A percentile compares a stretch with the other conserved stretches of the same genome.
These are phyloP conservation scores for Drosophila tristis DNA, from an alignment of 1,140 invertebrate species.

Conservation along the genomic window DNA sequence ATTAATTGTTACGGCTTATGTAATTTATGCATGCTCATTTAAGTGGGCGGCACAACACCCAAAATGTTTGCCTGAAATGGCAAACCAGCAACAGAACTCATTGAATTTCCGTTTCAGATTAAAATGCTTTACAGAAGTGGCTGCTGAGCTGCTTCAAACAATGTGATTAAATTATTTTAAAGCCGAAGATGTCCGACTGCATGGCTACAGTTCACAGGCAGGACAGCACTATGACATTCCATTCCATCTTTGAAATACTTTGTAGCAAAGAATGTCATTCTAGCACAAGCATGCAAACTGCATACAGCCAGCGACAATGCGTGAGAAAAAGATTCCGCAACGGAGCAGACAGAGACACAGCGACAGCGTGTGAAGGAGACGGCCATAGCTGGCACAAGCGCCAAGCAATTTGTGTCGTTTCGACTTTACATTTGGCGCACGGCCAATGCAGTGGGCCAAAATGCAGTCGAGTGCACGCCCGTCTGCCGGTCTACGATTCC, in stretches of 20 bases:
- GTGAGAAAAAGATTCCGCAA: constrained; percentile 14
- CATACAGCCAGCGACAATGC: constrained; percentile 19
- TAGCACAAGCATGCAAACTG: neutral
- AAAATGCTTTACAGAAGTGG: no score
- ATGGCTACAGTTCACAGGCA: no score
- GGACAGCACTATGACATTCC: no score
- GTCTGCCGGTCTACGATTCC: constrained; percentile 33
- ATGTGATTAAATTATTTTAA: no score
- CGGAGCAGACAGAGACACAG: constrained; percentile 21
- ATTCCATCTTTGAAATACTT: no score
- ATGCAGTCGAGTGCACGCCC: constrained; percentile 70
- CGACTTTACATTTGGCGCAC: constrained; percentile 57
- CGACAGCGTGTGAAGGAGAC: constrained; percentile 6
- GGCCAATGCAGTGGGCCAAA: constrained; percentile 64
- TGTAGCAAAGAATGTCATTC: no score
- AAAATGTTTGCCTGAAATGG: no score
- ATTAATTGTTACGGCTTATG: constrained; percentile 25
- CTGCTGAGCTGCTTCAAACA: no score
- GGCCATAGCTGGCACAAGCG: constrained; percentile 10
- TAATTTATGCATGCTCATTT: constrained; percentile 37
- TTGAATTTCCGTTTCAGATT: no score
- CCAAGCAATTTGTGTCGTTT: constrained; percentile 52
- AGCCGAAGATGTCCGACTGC: no score
- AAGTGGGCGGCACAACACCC: neutral
- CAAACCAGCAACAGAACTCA: no score